phyloP scores from a whole-genome alignment of 2,797 vertebrate genomes.

The Rhynchotus rufescens region DNA sequence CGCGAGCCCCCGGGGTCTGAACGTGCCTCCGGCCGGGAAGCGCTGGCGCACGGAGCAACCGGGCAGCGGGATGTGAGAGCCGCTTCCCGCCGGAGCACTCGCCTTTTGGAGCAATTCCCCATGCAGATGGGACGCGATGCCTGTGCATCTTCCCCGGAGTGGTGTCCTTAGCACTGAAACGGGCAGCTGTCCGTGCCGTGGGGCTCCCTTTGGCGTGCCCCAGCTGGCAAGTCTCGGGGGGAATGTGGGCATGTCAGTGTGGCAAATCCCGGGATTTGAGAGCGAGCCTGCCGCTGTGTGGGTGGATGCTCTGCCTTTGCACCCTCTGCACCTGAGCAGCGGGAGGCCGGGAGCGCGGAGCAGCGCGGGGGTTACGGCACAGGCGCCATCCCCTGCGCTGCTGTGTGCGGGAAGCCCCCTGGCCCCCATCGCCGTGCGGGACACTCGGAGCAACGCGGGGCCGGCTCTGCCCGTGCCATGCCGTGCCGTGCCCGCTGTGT shows the following conservation, averaged over 20 bases:
- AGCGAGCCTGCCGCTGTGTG: not conserved
- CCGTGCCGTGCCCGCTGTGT: not conserved
- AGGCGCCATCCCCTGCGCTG: accelerated
- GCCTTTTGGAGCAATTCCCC: not conserved
- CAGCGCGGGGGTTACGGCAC: not conserved
- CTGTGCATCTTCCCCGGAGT: not conserved
- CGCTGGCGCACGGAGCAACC: not conserved
- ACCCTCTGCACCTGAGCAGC: not conserved
- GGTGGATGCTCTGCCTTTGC: not conserved
- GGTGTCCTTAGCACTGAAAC: not conserved
- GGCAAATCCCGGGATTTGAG: no score
- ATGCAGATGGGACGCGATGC: not conserved
- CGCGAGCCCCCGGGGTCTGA: not conserved
- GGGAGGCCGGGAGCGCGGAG: not conserved
- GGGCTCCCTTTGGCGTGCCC: not conserved
- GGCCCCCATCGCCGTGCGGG: not conserved
- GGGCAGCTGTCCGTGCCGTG: accelerated
- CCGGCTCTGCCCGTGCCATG: not conserved
- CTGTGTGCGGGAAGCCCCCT: not conserved
- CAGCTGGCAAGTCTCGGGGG: not conserved
- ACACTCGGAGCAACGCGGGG: no score
- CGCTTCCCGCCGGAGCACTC: not conserved
- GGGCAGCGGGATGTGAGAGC: not conserved
- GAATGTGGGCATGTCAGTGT: no score
- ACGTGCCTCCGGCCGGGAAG: not conserved